A percentile compares a stretch with the other conserved stretches of the same genome.
Conservation (phyloP, 2,888 invertebrate species). For the Hirtodrosophila cameraria region DNA sequence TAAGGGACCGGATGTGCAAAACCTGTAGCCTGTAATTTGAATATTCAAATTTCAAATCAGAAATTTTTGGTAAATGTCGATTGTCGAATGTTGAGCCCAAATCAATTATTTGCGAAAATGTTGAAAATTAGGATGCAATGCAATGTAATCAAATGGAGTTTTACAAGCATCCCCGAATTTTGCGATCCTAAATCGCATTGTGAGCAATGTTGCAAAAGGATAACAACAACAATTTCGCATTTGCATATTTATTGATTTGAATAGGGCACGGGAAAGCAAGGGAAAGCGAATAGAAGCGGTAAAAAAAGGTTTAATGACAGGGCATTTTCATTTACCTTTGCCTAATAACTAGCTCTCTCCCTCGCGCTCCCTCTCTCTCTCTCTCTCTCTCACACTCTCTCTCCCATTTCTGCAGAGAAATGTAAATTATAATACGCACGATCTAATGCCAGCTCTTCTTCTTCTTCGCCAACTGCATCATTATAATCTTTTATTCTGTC, state of each 20-base stretch:
- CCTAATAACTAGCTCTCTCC: too few relatives aligned
- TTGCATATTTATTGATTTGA: slow-evolving; percentile 77
- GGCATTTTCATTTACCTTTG: slow-evolving; percentile 42
- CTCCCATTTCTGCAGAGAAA: slow-evolving; percentile 28
- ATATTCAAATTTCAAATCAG: slow-evolving; percentile 66
- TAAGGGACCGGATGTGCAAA: slow-evolving; percentile 60
- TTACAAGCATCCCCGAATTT: slow-evolving; percentile 24
- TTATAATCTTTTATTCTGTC: slow-evolving; percentile 65
- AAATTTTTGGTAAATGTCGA: slow-evolving; percentile 18
- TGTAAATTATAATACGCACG: slow-evolving; percentile 61
- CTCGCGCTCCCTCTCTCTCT: slow-evolving; percentile 7
- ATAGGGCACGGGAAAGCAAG: slow-evolving; percentile 20
- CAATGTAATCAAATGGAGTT: slow-evolving; percentile 39
- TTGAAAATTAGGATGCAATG: slow-evolving; percentile 55
- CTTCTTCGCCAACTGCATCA: slow-evolving; percentile 45
- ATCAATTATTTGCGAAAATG: slow-evolving; percentile 78
- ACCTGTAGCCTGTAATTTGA: slow-evolving; percentile 64
- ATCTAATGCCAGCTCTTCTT: slow-evolving; percentile 46
- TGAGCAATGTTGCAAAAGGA: slow-evolving; percentile 72
- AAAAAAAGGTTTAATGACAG: slow-evolving; percentile 65
- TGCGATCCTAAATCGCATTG: slow-evolving; percentile 49
- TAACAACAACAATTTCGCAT: slow-evolving; percentile 55
- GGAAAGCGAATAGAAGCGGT: slow-evolving; percentile 8
- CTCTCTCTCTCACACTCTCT: slow-evolving; percentile 5
- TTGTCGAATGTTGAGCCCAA: slow-evolving; percentile 48